Percentiles rank a stretch among this genome's conserved stretches.
These are phyloP conservation scores for Dynastes maya DNA, from an alignment of 2,888 invertebrate species.

Conservation along the genomic window DNA sequence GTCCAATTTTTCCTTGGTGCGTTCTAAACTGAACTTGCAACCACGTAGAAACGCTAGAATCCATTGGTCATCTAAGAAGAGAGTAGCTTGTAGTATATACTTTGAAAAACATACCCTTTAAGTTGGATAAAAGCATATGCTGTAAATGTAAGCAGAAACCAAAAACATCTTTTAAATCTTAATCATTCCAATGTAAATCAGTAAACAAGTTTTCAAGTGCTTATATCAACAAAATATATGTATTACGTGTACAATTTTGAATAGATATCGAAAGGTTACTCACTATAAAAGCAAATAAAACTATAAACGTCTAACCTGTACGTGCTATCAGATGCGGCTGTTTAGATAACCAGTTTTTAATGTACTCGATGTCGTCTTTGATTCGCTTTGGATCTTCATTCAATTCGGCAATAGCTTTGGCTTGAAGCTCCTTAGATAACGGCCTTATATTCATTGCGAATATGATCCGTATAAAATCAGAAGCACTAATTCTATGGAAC, in stretches of 20 bases:
- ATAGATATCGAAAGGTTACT: neutral
- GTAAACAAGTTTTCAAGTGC: neutral
- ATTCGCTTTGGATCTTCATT: conserved; percentile 72
- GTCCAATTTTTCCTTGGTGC: conserved; percentile 77
- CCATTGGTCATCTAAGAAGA: conserved; percentile 75
- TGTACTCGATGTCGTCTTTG: conserved; percentile 70
- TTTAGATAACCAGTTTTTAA: conserved; percentile 74
- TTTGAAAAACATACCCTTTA: neutral
- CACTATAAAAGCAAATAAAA: neutral
- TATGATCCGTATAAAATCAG: neutral
- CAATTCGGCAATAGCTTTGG: conserved; percentile 72
- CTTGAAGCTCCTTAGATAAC: conserved; percentile 69
- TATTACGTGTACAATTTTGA: neutral
- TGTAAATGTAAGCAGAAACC: neutral
- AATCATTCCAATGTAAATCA: neutral
- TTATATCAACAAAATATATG: neutral
- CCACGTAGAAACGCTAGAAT: conserved; percentile 77
- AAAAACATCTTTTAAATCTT: too few species aligned
- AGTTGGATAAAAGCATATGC: neutral
- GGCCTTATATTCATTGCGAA: conserved; percentile 40
- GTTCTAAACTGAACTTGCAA: conserved; percentile 78
- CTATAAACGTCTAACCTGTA: conserved; percentile 69
- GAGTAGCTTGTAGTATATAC: neutral
- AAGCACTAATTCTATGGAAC: neutral
- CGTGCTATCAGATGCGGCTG: conserved; percentile 75